Base-by-base conservation (phyloP, 2,888 invertebrate species). In the Stenotaenia linearis region DNA sequence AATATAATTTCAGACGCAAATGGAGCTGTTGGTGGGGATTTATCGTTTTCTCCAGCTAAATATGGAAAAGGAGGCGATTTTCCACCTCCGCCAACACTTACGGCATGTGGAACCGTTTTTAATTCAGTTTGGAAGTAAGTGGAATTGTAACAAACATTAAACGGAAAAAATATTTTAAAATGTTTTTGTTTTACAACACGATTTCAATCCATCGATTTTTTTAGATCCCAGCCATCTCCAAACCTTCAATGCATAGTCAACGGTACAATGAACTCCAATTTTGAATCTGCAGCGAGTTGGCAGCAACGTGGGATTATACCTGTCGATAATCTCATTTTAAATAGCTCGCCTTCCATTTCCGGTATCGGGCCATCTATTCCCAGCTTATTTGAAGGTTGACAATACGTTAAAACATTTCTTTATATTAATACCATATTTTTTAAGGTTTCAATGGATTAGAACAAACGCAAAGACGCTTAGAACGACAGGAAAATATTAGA, bases 401-500 rank as follows among this genome's bases (percentile, higher is more conserved):
- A 50, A 50, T 3, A 50, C 3, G 0, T n/a, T 1, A 50, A 50
- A 50, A n/a, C 18, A 6, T n/a, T 45, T 50, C 7, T 50, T 6
- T 50, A 1, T 5, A 50, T 6, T 50, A 9, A 32, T 6, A 32
- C 9, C 9, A 6, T 32, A 4, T 40, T 18, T 50, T n/a, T 50
- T 50, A 4, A 23, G 28, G 69, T 69, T 28, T 25, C 9, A 69
- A 69, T 28, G 23, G 69, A 0, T 69, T 23, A 9, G 12, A 15
- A 3, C 69, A 23, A 28, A 10, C 28, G 28, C 25, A 23, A 28
- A 56, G 21, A 23, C 40, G 18, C 18, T 0, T 9, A 18, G 23
- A 15, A 12, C 25, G 9, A 9, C 69, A 69, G 28, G 28, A n/a
- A 30, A 30, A 78, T 61, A 75, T 32, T 25, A 74, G 80, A 81